Evolutionary conservation across 2,113 vertebrate species (phyloP), one percentile per base, ranked within the genome.

Genomic region (Azemiops feae): DNA sequence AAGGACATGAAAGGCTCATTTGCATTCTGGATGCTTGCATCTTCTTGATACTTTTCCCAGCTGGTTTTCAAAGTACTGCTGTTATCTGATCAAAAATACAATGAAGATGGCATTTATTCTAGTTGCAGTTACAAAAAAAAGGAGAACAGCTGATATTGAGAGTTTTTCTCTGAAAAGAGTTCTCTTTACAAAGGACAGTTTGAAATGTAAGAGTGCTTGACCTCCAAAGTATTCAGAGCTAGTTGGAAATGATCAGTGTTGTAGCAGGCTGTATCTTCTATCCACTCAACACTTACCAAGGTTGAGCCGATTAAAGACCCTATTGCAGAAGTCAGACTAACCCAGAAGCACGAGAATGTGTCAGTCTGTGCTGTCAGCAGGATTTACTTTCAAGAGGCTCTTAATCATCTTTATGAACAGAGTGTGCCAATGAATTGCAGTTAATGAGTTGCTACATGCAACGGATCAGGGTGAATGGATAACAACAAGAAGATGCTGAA

Each of bases 1-100:
- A 95, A 94, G 94, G 94, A 94, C 93, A 95, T 95, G 94, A 97
- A 97, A 96, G 94, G 45, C 0, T 74, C 87, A 96, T 96, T 97
- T 96, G 94, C 96, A 97, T 97, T 94, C 92, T 0, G 94, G 94
- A 96, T 95, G 92, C 91, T 95, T 89, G 27, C 89, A 18, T 95
- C 94, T 96, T 93, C 96, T 95, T 96, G 93, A 95, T 96, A 93
- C 94, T 43, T 90, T 96, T 95, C 54, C 94, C 96, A 93, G 85
- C 91, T 94, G 95, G 93, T 92, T 94, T 57, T 95, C 60, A 47
- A 89, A 9, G 90, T 94, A 1, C 34, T 3, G 0, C 90, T 91
- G 74, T 95, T 93, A 11, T 39, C 93, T 89, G 91, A 94, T 96
- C 93, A 96, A 95, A 96, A 90, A 60, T 86, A 90, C 5, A 4